Evolutionary conservation across 2,113 vertebrate species (phyloP).

Genomic region (Zosterops hypoxanthus): DNA sequence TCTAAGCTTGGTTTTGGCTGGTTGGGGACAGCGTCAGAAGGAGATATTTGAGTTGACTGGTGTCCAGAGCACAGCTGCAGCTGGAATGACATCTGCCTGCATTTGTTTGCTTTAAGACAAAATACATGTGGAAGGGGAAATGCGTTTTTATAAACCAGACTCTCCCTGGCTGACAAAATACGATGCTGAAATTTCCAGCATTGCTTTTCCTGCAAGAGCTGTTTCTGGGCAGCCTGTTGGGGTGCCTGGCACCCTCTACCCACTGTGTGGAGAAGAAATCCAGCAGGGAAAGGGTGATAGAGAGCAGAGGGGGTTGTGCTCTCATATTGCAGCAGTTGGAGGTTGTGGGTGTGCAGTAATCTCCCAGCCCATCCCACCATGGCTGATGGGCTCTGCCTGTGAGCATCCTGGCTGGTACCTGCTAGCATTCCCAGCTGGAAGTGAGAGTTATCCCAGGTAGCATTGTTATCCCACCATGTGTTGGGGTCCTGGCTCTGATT

Average conservation of each 20-base stretch:
- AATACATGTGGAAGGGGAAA: constrained; percentile 3
- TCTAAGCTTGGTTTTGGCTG: constrained; percentile 26
- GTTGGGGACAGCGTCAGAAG: not conserved
- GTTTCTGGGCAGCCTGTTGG: not conserved
- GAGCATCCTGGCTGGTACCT: rapidly evolving
- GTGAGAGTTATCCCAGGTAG: not conserved
- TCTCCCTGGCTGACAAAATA: not conserved
- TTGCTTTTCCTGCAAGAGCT: not conserved
- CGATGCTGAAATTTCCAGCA: not conserved
- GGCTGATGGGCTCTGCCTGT: not conserved
- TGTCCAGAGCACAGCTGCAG: constrained; percentile 12
- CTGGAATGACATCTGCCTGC: constrained; percentile 44
- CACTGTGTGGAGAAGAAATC: not conserved
- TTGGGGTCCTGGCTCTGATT: not conserved
- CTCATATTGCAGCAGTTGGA: not conserved
- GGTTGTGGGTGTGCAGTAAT: not conserved
- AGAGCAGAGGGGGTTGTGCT: not conserved
- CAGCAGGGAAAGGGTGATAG: not conserved
- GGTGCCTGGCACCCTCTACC: not conserved
- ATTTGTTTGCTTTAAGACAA: constrained; percentile 49
- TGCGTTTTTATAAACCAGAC: not conserved
- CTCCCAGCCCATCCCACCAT: not conserved
- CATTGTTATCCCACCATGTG: rapidly evolving
- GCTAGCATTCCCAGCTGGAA: too few relatives aligned
- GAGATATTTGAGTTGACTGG: constrained; percentile 46